Conservation (phyloP, 2,113 vertebrate genomes). For the Danionella cerebrum region DNA sequence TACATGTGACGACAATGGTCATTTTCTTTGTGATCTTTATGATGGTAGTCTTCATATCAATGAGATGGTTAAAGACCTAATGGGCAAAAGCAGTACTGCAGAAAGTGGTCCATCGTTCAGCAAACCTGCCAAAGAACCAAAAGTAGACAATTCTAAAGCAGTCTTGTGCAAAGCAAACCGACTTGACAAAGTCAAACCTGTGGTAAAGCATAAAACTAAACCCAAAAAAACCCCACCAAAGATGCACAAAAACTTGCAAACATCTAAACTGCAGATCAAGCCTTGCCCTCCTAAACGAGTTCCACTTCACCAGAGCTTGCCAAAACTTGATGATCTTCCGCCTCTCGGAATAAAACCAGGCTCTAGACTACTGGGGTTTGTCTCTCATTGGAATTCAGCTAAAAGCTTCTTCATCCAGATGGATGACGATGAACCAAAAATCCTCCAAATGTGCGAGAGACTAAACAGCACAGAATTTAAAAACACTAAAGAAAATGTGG, state of each 20-base stretch:
- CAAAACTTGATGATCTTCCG: conserved; percentile 57
- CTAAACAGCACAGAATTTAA: conserved; percentile 54
- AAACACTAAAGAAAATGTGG: conserved; percentile 21
- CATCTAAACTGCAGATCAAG: not conserved
- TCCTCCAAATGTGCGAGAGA: conserved; percentile 62
- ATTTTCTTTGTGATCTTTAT: conserved; percentile 73
- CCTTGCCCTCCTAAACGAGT: not conserved
- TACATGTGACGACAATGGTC: conserved; percentile 63
- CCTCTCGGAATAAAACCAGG: conserved; percentile 51
- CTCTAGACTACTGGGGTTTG: conserved; percentile 52
- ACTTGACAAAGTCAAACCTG: not conserved
- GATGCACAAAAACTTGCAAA: no score
- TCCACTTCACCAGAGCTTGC: conserved; percentile 1
- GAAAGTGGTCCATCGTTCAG: not conserved
- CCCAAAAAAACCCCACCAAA: not conserved
- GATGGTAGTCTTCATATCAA: conserved; percentile 72
- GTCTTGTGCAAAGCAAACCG: not conserved
- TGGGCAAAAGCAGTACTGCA: conserved; percentile 43
- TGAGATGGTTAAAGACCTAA: conserved; percentile 68
- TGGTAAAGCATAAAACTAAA: not conserved
- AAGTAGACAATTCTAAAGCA: no score
- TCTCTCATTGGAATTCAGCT: conserved; percentile 58
- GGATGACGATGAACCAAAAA: conserved; percentile 62
- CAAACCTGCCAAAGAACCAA: not conserved
- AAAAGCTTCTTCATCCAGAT: conserved; percentile 73